phyloP scores from a whole-genome alignment of 1,140 invertebrate genomes.

The Dendroctonus valens region DNA sequence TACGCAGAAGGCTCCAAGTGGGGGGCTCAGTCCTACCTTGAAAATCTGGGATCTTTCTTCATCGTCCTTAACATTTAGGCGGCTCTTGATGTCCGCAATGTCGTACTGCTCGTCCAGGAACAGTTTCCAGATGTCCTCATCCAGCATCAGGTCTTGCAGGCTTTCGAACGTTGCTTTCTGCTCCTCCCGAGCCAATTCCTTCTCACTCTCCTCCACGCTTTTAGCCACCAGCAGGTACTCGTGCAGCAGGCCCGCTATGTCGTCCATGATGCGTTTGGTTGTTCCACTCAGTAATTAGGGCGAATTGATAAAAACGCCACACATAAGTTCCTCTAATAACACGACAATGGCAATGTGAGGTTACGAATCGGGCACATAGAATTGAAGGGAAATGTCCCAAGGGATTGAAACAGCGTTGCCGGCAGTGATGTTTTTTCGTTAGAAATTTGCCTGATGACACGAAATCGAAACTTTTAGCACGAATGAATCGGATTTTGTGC shows the following conservation, averaged over 20 bases:
- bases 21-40: constrained; percentile 14
- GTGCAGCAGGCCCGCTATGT: constrained; percentile 18
- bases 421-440: no score
- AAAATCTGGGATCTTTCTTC: constrained; percentile 32
- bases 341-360: no score
- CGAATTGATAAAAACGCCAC: no score
- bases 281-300: no score
- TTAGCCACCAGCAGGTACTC: constrained; percentile 26
- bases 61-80: constrained; percentile 31
- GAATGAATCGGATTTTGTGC: no score
- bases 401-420: no score
- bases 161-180: constrained; percentile 19
- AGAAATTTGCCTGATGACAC: no score
- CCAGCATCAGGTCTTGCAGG: constrained; percentile 18
- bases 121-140: constrained; percentile 34
- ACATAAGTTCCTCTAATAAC: no score
- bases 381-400: no score
- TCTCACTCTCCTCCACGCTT: constrained; percentile 18
- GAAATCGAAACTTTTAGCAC: no score
- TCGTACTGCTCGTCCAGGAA: constrained; percentile 35
- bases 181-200: constrained; percentile 9
- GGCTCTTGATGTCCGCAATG: constrained; percentile 18
- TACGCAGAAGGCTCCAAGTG: neutral
- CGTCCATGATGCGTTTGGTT: constrained; percentile 7
- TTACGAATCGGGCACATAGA: no score